Base-by-base conservation (phyloP, 2,113 vertebrate genomes). In the Lagopus leucura region DNA sequence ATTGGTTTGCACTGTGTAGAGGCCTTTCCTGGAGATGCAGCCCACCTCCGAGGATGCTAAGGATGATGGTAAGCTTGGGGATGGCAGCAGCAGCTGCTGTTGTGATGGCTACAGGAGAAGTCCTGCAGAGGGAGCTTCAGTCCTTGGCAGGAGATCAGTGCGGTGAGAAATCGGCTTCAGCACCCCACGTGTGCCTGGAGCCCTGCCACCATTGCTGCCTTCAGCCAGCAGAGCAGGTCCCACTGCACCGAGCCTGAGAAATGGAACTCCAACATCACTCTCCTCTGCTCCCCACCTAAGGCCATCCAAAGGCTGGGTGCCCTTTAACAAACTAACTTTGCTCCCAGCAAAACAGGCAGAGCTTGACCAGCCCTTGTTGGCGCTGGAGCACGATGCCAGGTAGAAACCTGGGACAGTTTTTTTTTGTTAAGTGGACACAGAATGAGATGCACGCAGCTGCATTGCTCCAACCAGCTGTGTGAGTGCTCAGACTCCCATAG, bases 121-220 rank as follows among this genome's bases (percentile, higher is more conserved):
- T 11, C 89, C 95, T 86, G 93, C 66, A 84, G 92, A 76, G 91
- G 89, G 93, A 88, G 70, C 92, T n/a, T 81, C 73, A 70, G 83
- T 38, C 54, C 18, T 9, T 2, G 65, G 1, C 8, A 60, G 74
- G 25, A 34, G 70, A 64, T 28, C 43, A 2, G 36, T 7, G 50
- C 2, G 0, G 18, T 30, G 52, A n/a, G 30, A 70, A 48, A 76
- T 4, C n/a, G 48, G 10, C n/a, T 60, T 2, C 75, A 10, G 71
- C 47, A 67, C 55, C 40, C 4, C 8, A 28, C n/a, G 6, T 12
- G 15, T 14, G 47, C 42, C 40, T 40, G 40, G 40, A 52, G 48
- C 13, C 16, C 22, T 12, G 20, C n/a, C 42, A 32, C 21, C 8
- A 18, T 48, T 13, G 28, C 25, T 17, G 27, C 27, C 38, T 34